Conservation (phyloP, 2,888 invertebrate genomes). For the Helleia helle region DNA sequence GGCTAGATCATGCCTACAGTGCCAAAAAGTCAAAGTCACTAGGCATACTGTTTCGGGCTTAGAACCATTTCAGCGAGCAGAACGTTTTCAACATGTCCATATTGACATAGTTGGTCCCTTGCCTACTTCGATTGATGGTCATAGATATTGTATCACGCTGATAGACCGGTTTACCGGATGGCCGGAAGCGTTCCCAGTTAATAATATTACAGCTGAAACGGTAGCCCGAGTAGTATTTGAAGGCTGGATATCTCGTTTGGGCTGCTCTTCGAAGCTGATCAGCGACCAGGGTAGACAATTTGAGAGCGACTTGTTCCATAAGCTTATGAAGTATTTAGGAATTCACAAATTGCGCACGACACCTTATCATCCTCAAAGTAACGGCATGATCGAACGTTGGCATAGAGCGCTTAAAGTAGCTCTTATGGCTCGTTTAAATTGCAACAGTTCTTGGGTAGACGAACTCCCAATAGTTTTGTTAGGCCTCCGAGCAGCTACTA, state of each 20-base stretch:
- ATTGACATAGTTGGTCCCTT: constrained; percentile 17
- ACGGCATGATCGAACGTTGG: constrained; percentile 21
- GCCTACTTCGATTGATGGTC: constrained; percentile 13
- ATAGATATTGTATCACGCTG: constrained; percentile 15
- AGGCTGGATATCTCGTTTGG: not conserved
- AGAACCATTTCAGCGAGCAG: constrained; percentile 4
- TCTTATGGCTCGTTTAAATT: constrained; percentile 13
- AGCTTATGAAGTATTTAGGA: constrained; percentile 10
- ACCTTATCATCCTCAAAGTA: constrained; percentile 18
- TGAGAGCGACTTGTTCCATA: not conserved
- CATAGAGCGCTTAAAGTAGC: constrained; percentile 21
- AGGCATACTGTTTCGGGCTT: constrained; percentile 12
- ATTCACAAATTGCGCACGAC: constrained; percentile 16
- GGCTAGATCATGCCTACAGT: constrained; percentile 9
- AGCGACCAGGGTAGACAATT: not conserved
- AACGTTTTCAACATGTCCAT: constrained; percentile 19
- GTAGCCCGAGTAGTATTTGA: constrained; percentile 10
- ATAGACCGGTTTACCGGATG: constrained; percentile 19
- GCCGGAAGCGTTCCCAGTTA: constrained; percentile 22
- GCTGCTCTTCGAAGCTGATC: not conserved
- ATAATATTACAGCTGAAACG: not conserved
- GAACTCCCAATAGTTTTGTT: constrained; percentile 18
- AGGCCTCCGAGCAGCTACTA: constrained; percentile 16
- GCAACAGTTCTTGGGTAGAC: constrained; percentile 13
- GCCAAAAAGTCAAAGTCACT: constrained; percentile 12